Evolutionary conservation across 1,140 invertebrate genomes (phyloP).

Genomic region (Brachionus calyciflorus): DNA sequence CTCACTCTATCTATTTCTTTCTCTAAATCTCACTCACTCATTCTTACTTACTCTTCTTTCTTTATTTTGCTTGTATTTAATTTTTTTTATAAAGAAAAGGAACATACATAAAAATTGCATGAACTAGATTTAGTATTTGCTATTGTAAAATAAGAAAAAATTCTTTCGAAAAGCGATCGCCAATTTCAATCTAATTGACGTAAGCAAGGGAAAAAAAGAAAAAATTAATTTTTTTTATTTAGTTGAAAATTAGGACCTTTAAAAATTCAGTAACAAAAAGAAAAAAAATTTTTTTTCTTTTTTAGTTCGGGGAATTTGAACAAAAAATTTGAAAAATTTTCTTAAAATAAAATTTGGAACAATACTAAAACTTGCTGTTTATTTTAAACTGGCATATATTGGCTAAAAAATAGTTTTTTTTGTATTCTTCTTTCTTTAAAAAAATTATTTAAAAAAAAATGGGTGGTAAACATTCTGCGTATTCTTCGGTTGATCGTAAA

Average conservation of each 20-base stretch:
- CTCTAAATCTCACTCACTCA: not conserved
- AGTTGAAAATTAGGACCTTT: no score
- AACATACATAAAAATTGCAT: constrained; percentile 38
- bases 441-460: constrained; percentile 29
- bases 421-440: not conserved
- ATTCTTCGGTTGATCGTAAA: not conserved
- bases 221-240: no score
- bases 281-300: not conserved
- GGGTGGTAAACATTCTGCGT: constrained; percentile 7
- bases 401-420: no score
- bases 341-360: constrained; percentile 39
- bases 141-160: no score
- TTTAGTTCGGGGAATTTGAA: no score
- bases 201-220: no score
- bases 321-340: constrained; percentile 21
- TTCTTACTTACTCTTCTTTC: not conserved
- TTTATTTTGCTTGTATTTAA: not conserved
- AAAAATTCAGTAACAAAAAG: no score
- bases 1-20: no score
- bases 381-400: not conserved
- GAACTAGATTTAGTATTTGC: constrained; percentile 10
- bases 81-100: constrained; percentile 22
- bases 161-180: no score
- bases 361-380: constrained; percentile 19
- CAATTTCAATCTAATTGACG: no score